phyloP scores from a whole-genome alignment of 2,113 vertebrate genomes.

The Oncorhynchus clarkii region DNA sequence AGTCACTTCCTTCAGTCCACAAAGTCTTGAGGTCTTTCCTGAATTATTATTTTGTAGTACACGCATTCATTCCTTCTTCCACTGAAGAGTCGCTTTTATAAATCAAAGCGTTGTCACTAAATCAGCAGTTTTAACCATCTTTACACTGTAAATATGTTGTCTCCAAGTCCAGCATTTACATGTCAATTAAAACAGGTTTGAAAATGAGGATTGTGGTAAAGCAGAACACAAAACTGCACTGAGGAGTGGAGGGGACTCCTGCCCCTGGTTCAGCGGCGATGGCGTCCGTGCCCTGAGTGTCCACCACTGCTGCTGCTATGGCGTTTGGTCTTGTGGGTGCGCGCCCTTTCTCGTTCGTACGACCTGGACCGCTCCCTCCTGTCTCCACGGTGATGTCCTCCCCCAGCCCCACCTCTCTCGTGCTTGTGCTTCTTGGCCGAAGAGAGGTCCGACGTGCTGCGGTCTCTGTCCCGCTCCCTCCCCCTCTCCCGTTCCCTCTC shows the following conservation, averaged over 20 bases:
- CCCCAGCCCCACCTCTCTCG: constrained; percentile 69
- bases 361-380: constrained; percentile 89
- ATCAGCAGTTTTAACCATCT: constrained; percentile 65
- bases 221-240: neutral
- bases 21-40: constrained; percentile 68
- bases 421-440: constrained; percentile 93
- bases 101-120: constrained; percentile 79
- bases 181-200: constrained; percentile 54
- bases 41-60: constrained; percentile 60
- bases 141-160: constrained; percentile 79
- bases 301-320: constrained; percentile 72
- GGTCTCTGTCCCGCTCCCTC: constrained; percentile 82
- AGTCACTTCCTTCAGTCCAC: constrained; percentile 47
- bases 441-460: constrained; percentile 71
- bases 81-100: constrained; percentile 74
- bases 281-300: constrained; percentile 91
- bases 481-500: constrained; percentile 80
- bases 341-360: constrained; percentile 87
- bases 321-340: constrained; percentile 94
- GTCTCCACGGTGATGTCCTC: constrained; percentile 83
- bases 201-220: constrained; percentile 4
- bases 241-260: neutral
- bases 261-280: constrained; percentile 80
- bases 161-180: constrained; percentile 70
- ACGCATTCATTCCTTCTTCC: constrained; percentile 13